Percentiles rank a stretch among this genome's conserved stretches.
Evolutionary conservation across 2,113 vertebrate species (phyloP).

Genomic region (Larimichthys crocea): DNA sequence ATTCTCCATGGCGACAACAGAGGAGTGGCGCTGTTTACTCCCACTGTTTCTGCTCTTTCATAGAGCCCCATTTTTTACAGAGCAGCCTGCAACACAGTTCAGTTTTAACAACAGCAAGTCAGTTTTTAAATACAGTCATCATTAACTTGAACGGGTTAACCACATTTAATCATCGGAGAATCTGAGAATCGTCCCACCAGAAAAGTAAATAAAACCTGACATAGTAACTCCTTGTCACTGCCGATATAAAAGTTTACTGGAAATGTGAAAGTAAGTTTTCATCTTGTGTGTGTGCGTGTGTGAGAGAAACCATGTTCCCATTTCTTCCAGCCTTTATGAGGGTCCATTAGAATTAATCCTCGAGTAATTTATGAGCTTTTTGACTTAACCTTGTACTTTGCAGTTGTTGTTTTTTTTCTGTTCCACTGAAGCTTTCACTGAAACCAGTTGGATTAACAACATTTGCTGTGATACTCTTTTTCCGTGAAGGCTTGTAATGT

Average conservation of each 20-base stretch:
- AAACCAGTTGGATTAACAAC: neutral
- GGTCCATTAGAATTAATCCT: conserved; percentile 32
- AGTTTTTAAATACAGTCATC: neutral
- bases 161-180: neutral
- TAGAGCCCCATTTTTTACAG: conserved; percentile 17
- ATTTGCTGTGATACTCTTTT: neutral
- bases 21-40: conserved; percentile 74
- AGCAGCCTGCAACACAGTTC: neutral
- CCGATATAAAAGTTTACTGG: neutral
- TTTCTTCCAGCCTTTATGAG: conserved; percentile 26
- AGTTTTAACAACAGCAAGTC: neutral
- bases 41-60: conserved; percentile 52
- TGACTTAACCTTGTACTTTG: conserved; percentile 40
- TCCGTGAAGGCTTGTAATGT: neutral
- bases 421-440: neutral
- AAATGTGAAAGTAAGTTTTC: conserved; percentile 1
- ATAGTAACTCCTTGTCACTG: neutral
- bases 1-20: conserved; percentile 69
- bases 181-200: neutral
- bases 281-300: neutral
- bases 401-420: conserved; percentile 13
- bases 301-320: neutral
- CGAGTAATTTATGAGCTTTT: conserved; percentile 31
- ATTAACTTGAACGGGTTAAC: neutral
- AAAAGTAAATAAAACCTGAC: neutral